These are phyloP conservation scores for Porphyrio hochstetteri DNA, from an alignment of 2,113 vertebrate species.

Conservation along the genomic window DNA sequence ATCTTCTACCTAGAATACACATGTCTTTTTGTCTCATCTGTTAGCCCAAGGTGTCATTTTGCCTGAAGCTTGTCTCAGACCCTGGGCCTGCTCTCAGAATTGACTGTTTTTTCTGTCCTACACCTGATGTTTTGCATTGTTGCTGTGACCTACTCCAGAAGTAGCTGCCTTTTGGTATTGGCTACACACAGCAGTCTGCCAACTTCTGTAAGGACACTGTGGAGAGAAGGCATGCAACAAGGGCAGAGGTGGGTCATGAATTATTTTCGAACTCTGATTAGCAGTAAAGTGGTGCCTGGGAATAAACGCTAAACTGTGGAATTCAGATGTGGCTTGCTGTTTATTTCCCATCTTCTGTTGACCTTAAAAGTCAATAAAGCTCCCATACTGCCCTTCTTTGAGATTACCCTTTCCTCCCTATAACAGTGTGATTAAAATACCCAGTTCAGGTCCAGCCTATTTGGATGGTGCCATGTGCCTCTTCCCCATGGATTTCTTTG, in stretches of 20 bases:
- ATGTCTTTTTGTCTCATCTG: neutral
- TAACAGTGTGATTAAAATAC: constrained; percentile 23
- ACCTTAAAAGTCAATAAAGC: neutral
- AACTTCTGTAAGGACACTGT: neutral
- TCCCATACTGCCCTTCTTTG: neutral
- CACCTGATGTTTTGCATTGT: rapidly evolving
- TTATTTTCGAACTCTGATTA: constrained; percentile 22
- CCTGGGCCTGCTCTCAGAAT: neutral
- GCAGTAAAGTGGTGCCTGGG: neutral
- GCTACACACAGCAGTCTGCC: neutral
- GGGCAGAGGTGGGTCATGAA: neutral
- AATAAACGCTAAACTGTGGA: neutral
- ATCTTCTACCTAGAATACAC: neutral
- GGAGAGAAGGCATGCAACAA: neutral
- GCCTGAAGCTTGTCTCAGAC: neutral
- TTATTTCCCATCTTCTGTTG: constrained; percentile 10
- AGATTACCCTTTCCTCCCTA: neutral
- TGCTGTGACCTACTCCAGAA: neutral
- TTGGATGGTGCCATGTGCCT: constrained; percentile 27
- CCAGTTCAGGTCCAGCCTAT: neutral
- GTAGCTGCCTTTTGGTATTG: neutral
- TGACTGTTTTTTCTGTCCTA: neutral
- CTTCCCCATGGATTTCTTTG: constrained; percentile 51
- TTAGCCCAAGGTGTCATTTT: neutral
- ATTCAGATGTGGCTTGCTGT: neutral